These are phyloP conservation scores for Macroglossus sobrinus DNA, from an alignment of 2,113 vertebrate species.

Conservation along the genomic window DNA sequence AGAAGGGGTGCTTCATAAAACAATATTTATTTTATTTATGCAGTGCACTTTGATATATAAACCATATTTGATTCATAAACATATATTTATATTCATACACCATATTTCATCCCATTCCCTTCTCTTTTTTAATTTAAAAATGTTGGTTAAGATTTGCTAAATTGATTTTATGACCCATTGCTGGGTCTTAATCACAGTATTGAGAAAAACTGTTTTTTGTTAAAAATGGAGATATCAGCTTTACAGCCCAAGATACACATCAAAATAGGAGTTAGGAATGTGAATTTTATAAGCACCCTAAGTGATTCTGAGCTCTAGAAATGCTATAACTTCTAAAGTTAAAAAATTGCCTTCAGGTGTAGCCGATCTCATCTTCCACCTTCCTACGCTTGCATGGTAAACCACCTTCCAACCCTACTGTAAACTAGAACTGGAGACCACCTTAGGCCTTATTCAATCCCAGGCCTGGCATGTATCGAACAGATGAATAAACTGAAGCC, in stretches of 20 bases:
- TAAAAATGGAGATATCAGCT: background rate
- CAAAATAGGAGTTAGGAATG: background rate
- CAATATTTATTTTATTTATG: background rate
- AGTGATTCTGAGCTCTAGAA: background rate
- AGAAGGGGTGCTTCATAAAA: background rate
- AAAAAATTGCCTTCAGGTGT: background rate
- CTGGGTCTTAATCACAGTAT: background rate
- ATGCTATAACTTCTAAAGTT: background rate
- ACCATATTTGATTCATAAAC: background rate
- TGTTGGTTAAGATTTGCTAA: background rate
- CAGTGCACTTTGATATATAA: background rate
- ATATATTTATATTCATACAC: background rate
- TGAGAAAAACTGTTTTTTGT: background rate
- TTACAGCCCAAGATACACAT: background rate
- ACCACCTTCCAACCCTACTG: background rate
- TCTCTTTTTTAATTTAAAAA: conserved; percentile 2
- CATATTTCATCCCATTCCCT: background rate
- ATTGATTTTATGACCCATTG: background rate
- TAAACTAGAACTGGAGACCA: background rate
- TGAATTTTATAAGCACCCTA: background rate
- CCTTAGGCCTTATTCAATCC: background rate
- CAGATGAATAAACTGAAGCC: background rate
- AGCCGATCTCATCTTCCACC: background rate
- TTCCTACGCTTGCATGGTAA: background rate
- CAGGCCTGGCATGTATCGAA: background rate